A percentile compares a stretch with the other conserved stretches of the same genome.
Evolutionary conservation across 2,113 vertebrate genomes (phyloP).

Genomic region (Chunga burmeisteri): DNA sequence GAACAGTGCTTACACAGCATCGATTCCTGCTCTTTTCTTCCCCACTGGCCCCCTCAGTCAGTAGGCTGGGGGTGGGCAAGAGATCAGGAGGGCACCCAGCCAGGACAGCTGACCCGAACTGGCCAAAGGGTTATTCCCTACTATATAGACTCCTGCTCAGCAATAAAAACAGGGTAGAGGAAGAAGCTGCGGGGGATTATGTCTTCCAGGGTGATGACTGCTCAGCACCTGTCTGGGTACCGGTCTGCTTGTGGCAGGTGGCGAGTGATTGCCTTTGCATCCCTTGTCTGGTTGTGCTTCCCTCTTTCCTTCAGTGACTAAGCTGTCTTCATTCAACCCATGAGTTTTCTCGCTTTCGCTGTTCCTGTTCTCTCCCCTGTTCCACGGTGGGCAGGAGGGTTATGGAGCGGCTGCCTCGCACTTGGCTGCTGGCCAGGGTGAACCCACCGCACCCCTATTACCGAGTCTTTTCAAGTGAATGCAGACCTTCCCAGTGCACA

Average conservation of each 20-base stretch:
- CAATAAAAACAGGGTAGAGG: background rate
- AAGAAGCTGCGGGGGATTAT: background rate
- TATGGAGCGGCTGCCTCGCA: background rate
- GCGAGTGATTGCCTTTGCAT: background rate
- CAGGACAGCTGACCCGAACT: too few relatives aligned
- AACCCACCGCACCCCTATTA: background rate
- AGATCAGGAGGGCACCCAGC: background rate
- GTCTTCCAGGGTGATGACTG: background rate
- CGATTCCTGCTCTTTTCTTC: rapidly evolving
- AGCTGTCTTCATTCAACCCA: background rate
- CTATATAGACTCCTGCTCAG: too few relatives aligned
- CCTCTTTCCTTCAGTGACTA: background rate
- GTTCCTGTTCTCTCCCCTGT: background rate
- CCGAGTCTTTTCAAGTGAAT: background rate
- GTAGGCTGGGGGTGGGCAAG: too few relatives aligned
- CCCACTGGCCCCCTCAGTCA: background rate
- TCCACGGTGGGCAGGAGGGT: background rate
- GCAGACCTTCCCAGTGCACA: background rate
- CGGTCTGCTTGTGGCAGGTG: background rate
- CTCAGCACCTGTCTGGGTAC: background rate
- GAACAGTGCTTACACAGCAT: background rate
- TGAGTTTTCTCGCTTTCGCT: background rate
- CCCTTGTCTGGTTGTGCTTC: background rate
- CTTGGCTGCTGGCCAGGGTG: background rate
- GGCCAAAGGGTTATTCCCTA: background rate